phyloP scores from a whole-genome alignment of 2,113 vertebrate species.

The Pomatostomus ruficeps region DNA sequence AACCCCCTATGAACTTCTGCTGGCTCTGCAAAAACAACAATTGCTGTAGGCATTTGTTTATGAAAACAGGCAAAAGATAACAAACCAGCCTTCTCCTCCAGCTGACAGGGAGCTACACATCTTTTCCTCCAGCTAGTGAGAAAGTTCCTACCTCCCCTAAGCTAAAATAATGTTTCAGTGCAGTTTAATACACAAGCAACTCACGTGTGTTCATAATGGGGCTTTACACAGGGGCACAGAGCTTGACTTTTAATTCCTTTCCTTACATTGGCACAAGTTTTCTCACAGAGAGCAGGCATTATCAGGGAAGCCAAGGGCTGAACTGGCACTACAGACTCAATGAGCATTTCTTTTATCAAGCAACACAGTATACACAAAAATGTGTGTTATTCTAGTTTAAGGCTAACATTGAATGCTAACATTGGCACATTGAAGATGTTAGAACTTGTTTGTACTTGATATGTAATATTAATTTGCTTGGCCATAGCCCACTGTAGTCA shows the following conservation, averaged over 20 bases:
- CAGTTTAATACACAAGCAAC: not conserved
- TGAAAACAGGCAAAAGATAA: constrained; percentile 6
- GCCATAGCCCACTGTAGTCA: not conserved
- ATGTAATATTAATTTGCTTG: not conserved
- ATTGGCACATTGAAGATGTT: not conserved
- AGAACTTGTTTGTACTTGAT: not conserved
- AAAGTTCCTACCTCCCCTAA: not conserved
- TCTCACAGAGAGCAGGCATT: not conserved
- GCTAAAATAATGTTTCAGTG: not conserved
- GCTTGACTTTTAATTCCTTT: not conserved
- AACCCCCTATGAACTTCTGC: not conserved
- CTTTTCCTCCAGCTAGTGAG: not conserved
- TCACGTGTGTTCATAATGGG: not conserved
- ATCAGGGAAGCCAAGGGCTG: not conserved
- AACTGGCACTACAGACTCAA: not conserved
- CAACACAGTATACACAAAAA: not conserved
- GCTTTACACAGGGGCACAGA: not conserved
- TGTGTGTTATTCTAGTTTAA: not conserved
- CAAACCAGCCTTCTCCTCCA: not conserved
- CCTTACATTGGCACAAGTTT: not conserved
- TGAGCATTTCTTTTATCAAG: not conserved
- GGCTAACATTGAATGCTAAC: not conserved
- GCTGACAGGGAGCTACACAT: not conserved
- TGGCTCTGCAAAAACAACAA: constrained; percentile 12
- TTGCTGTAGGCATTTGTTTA: not conserved